A percentile compares a stretch with the other conserved stretches of the same genome.
Evolutionary conservation across 1,140 invertebrate genomes (phyloP).

Genomic region (Lepidurus apus): DNA sequence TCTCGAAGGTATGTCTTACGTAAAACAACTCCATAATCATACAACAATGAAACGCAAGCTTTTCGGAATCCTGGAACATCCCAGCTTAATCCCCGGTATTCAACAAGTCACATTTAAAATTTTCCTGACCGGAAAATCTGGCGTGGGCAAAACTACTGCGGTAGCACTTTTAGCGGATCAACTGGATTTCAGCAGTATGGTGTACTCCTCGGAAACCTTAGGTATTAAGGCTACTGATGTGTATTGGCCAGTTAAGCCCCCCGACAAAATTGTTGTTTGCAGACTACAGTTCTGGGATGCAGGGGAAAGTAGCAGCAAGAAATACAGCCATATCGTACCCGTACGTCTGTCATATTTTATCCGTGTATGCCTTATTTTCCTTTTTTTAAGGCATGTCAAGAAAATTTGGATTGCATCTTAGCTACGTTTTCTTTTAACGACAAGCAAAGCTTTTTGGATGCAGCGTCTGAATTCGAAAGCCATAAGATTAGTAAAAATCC

Average conservation of each 20-base stretch:
- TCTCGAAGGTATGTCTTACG: neutral
- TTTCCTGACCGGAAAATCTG: conserved; percentile 53
- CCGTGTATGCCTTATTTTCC: conserved; percentile 33
- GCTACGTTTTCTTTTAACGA: conserved; percentile 55
- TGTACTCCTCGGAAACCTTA: conserved; percentile 50
- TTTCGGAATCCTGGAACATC: conserved; percentile 51
- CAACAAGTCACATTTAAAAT: conserved; percentile 58
- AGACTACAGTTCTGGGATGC: conserved; percentile 58
- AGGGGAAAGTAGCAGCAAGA: conserved; percentile 52
- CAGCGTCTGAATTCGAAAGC: conserved; percentile 39
- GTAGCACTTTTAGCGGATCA: conserved; percentile 51
- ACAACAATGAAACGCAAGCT: neutral
- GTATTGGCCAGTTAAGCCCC: conserved; percentile 57
- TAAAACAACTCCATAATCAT: neutral
- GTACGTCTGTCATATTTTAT: conserved; percentile 42
- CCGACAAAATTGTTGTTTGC: conserved; percentile 53
- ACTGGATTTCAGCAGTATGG: conserved; percentile 38
- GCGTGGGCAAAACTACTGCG: conserved; percentile 54
- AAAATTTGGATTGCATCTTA: conserved; percentile 52
- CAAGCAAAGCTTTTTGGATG: neutral
- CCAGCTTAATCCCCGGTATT: conserved; percentile 47
- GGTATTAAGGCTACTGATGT: conserved; percentile 54
- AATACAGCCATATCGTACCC: conserved; percentile 55
- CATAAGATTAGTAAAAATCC: conserved; percentile 40
- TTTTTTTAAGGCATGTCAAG: conserved; percentile 50